phyloP scores from a whole-genome alignment of 2,888 invertebrate species.

The Diplazon laetatorius region DNA sequence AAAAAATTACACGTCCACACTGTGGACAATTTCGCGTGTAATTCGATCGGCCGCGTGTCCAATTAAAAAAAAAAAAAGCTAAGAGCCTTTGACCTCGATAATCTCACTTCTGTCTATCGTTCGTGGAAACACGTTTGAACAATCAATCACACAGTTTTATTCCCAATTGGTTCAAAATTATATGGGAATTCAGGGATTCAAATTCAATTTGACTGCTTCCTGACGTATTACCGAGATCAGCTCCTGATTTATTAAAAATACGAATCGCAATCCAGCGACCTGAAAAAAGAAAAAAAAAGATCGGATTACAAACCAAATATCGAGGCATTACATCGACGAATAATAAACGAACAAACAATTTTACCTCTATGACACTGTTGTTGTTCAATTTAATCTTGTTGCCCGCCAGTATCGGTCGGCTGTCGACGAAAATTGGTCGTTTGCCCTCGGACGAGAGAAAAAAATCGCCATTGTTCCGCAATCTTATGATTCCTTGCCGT shows the following conservation, averaged over 20 bases:
- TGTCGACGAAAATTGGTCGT: slow-evolving; percentile 96
- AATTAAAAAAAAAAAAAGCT: slow-evolving; percentile 21
- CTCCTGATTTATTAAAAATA: slow-evolving; percentile 96
- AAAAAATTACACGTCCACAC: neutral
- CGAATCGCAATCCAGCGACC: slow-evolving; percentile 95
- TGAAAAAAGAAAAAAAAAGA: slow-evolving; percentile 82
- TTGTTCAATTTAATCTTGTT: slow-evolving; percentile 95
- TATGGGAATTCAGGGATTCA: slow-evolving; percentile 78
- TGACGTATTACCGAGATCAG: slow-evolving; percentile 94
- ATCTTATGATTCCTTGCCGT: slow-evolving; percentile 94
- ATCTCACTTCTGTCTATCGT: neutral
- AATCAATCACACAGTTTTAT: slow-evolving; percentile 5
- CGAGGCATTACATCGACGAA: neutral
- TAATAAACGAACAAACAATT: neutral
- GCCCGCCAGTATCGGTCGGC: slow-evolving; percentile 93
- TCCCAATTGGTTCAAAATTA: neutral
- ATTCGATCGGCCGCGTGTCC: neutral
- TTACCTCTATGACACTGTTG: slow-evolving; percentile 96
- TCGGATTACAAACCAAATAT: neutral
- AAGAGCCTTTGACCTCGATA: slow-evolving; percentile 1
- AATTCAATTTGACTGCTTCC: slow-evolving; percentile 92
- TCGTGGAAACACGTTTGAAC: slow-evolving; percentile 22
- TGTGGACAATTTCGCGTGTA: slow-evolving; percentile 3
- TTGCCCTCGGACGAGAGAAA: slow-evolving; percentile 97
- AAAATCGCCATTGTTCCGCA: slow-evolving; percentile 97